These are phyloP conservation scores for Lamellibrachia luymesi DNA, from an alignment of 1,140 invertebrate species.

Conservation along the genomic window DNA sequence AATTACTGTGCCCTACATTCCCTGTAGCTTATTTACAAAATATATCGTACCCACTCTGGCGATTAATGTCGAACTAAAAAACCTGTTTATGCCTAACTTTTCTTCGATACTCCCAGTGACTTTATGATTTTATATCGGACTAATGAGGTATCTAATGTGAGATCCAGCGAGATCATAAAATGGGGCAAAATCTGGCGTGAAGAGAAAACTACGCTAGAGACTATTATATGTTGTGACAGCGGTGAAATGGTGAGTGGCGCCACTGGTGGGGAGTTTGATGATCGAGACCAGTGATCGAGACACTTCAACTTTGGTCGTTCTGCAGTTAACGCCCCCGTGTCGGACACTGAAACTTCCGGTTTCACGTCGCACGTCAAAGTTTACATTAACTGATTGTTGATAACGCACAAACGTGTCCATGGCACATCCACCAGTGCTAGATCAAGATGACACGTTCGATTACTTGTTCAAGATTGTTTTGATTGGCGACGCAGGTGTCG, in stretches of 20 bases:
- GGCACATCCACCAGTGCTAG: constrained; percentile 26
- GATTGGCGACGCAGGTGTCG: constrained; percentile 56
- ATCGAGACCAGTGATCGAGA: not conserved
- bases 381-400: not conserved
- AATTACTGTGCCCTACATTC: too few relatives aligned
- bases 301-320: not conserved
- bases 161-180: too few relatives aligned
- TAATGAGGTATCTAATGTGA: too few relatives aligned
- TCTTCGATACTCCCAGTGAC: too few relatives aligned
- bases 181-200: not conserved
- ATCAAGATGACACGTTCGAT: constrained; percentile 54
- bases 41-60: too few relatives aligned
- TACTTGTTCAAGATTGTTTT: constrained; percentile 57
- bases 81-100: too few relatives aligned
- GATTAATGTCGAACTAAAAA: too few relatives aligned
- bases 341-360: not conserved
- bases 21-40: too few relatives aligned
- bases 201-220: not conserved
- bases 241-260: too few relatives aligned
- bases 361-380: not conserved
- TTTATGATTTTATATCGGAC: too few relatives aligned
- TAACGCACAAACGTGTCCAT: constrained; percentile 10
- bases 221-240: too few relatives aligned
- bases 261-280: too few relatives aligned
- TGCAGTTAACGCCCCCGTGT: not conserved